Conservation (phyloP, 2,888 invertebrate genomes). For the Drosophila peninsularis region DNA sequence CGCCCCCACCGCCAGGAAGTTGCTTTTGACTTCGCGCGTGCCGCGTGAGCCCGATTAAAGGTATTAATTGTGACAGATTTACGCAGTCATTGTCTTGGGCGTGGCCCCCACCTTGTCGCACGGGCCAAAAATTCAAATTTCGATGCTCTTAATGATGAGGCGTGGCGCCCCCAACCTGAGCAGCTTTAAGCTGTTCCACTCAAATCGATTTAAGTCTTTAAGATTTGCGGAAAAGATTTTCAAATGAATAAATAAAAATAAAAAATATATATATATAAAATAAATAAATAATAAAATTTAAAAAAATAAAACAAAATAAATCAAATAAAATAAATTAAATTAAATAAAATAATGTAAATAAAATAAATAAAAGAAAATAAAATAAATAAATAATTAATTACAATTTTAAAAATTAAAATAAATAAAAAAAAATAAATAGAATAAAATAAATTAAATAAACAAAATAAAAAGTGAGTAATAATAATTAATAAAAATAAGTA, state of each 20-base stretch:
- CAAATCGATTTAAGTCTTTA: slow-evolving; percentile 12
- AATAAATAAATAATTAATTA: no score
- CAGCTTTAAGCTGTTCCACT: slow-evolving; percentile 36
- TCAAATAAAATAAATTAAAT: no score
- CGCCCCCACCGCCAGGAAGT: not conserved
- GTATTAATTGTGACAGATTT: slow-evolving; percentile 77
- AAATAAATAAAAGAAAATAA: no score
- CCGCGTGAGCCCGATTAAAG: slow-evolving; percentile 55
- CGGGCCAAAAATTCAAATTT: not conserved
- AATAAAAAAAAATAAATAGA: no score
- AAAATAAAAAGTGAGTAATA: no score
- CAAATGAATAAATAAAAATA: no score
- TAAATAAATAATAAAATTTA: no score
- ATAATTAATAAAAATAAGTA: no score
- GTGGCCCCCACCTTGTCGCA: not conserved
- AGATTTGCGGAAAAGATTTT: not conserved
- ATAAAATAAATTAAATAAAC: no score
- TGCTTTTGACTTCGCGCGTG: slow-evolving; percentile 39
- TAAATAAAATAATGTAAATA: no score
- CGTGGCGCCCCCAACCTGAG: slow-evolving; percentile 15
- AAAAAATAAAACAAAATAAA: no score
- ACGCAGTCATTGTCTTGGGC: slow-evolving; percentile 56
- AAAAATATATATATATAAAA: not conserved
- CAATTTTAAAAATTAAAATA: no score
- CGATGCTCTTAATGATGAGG: slow-evolving; percentile 44